Evolutionary conservation across 1,140 invertebrate genomes (phyloP), one percentile per base, ranked within the genome.

Genomic region (Euura lappo): DNA sequence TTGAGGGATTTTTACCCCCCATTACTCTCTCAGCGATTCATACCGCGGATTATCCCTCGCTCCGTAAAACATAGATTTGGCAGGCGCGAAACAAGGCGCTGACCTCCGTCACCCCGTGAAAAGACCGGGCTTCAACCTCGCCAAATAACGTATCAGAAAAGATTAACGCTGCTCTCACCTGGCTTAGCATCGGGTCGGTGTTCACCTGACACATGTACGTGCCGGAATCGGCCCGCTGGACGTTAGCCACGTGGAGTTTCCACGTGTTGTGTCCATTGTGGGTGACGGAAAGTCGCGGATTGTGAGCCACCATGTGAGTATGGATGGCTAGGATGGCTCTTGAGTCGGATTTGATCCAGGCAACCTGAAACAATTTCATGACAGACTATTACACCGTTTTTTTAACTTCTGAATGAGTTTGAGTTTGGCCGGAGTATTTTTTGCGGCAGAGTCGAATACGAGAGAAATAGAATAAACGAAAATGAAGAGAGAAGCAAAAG

Each of bases 181-280:
- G 94, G 86, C 93, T 94, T 79, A 93, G 91, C 94, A 96, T 96
- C 5, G 96, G 96, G 80, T 96, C 94, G 3, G 95, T 97, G 84
- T 97, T 97, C 77, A 97, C 93, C 87, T 97, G 96, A 85, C 95
- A 97, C 94, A 96, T 96, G 85, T 96, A 97, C 44, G 93, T 94
- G 71, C 94, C 95, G 2, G 93, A 94, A 85, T 97, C 96, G 81
- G 95, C 95, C 79, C 94, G 92, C 85, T 96, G 94, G 45, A 97
- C 95, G 82, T 96, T 95, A 74, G 92, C 91, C 81, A 97, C 93
- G 87, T 95, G 93, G 76, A 97, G 90, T 85, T 94, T 96, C 95
- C 95, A 97, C 72, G 95, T 96, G 83, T 96, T 96, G 87, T 96
- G 94, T 67, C 95, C 94, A 87, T 96, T 96, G 88, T 96, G 95